Base-by-base conservation (phyloP, 1,140 invertebrate species). In the Lepidurus packardi region DNA sequence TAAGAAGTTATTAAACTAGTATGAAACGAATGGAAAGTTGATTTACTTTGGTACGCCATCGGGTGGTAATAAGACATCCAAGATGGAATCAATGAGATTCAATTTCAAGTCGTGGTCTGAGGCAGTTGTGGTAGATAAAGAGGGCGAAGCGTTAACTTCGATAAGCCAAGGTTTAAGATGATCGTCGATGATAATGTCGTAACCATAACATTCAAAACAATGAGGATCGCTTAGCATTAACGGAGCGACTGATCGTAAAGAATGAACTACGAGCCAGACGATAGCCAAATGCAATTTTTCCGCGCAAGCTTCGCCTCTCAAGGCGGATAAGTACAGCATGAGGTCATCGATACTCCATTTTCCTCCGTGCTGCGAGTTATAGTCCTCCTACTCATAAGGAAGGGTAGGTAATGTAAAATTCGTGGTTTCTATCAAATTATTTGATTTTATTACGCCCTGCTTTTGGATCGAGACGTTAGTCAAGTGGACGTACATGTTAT, bases 31-130 rank as follows among this genome's bases (percentile, higher is more conserved):
- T n/a, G 65, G 43, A 53, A 73, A 76, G 47, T 75, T n/a, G 21
- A 65, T 88, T 87, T 86, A 93, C 92, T 97, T 95, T 44, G 95
- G 95, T 11, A 94, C 87, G 74, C 96, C 94, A 82, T 93, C 93
- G 1, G 94, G 91, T 1, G 95, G 94, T 43, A 98, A 83, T 0
- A 98, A 93, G 73, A 98, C 91, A 42, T 94, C 94, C 74, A 98
- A 86, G 78, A 97, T 95, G 85, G 98, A 97, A 82, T 96, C 94
- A 78, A 99, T 96, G 13, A 99, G 85, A 86, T 96, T 97, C 82
- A 97, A 95, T 83, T 99, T 99, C 79, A 98, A 88, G 82, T 98
- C 97, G 81, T 96, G 88, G 85, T 99, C 97, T 84, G 95, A 97
- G 0, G 94, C 93, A 0, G 96, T 98, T 0, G 96, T 98, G 0